A percentile compares a stretch with the other conserved stretches of the same genome.
These are phyloP conservation scores for Drosophila bifasciata DNA, from an alignment of 1,140 invertebrate genomes.

Conservation along the genomic window DNA sequence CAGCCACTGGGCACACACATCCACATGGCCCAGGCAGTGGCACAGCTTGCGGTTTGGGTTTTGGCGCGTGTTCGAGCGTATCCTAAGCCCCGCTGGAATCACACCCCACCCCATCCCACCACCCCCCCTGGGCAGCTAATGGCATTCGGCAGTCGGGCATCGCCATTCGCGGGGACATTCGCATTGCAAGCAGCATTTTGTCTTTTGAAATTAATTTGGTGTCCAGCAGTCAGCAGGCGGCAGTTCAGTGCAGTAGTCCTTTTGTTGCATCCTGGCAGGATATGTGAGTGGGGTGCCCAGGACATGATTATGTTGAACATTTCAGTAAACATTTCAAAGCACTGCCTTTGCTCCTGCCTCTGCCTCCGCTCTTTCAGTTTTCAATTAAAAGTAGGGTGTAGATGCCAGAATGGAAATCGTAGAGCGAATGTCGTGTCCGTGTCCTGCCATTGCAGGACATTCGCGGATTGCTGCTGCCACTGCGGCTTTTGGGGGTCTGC, in stretches of 20 bases:
- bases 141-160: constrained; percentile 36
- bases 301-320: constrained; percentile 77
- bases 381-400: constrained; percentile 64
- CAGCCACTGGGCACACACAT: constrained; percentile 33
- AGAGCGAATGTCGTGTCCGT: constrained; percentile 22
- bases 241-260: constrained; percentile 37
- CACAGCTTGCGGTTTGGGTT: constrained; percentile 44
- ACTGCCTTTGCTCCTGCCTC: constrained; percentile 14
- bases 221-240: constrained; percentile 31
- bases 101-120: neutral
- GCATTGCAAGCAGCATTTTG: constrained; percentile 71
- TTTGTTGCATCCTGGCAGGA: constrained; percentile 19
- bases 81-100: constrained; percentile 17
- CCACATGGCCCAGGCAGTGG: constrained; percentile 22
- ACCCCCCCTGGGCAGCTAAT: constrained; percentile 42
- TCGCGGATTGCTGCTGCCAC: constrained; percentile 8
- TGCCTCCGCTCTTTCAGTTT: constrained; percentile 47
- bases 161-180: constrained; percentile 29
- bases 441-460: constrained; percentile 17
- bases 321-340: constrained; percentile 54
- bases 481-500: constrained; percentile 31
- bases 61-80: constrained; percentile 52
- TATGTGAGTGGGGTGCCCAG: constrained; percentile 46
- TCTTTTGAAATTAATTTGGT: constrained; percentile 80
- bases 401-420: constrained; percentile 49